A percentile compares a stretch with the other conserved stretches of the same genome.
Conservation (phyloP, 2,888 invertebrate genomes). For the Melipona bicolor region DNA sequence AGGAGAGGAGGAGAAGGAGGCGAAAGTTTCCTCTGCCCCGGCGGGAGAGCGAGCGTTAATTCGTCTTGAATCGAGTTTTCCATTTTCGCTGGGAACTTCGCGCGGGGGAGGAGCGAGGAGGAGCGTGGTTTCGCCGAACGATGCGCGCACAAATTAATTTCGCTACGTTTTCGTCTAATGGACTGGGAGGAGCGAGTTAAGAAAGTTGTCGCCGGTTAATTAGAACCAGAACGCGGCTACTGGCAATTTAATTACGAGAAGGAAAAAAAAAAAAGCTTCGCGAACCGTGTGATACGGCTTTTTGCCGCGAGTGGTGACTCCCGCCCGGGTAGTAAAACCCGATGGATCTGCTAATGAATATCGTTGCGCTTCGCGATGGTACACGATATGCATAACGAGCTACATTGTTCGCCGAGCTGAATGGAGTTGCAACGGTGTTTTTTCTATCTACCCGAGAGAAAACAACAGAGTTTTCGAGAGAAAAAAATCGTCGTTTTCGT, state of each 20-base stretch:
- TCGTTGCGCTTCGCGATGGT: neutral
- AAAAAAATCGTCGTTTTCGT: neutral
- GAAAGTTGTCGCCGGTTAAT: slow-evolving; percentile 45
- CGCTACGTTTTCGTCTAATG: slow-evolving; percentile 11
- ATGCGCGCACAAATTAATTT: slow-evolving; percentile 13
- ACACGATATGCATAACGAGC: neutral
- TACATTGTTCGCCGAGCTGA: neutral
- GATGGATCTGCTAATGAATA: slow-evolving; percentile 20
- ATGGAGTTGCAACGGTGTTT: neutral
- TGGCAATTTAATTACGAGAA: slow-evolving; percentile 34
- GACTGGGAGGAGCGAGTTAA: slow-evolving; percentile 4
- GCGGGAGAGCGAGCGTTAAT: neutral
- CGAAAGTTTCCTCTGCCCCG: neutral
- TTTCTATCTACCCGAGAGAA: neutral
- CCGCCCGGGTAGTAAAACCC: neutral
- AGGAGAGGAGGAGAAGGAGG: too few relatives aligned
- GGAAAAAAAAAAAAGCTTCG: neutral
- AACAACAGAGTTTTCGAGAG: neutral
- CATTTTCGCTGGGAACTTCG: neutral
- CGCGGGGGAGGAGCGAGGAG: too few relatives aligned
- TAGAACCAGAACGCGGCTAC: neutral
- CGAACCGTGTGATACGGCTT: slow-evolving; percentile 20
- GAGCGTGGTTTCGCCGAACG: neutral
- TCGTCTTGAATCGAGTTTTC: neutral
- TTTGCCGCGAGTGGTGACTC: neutral